Base-by-base conservation (phyloP, 2,888 invertebrate genomes). In the Meteorus cinctellus region DNA sequence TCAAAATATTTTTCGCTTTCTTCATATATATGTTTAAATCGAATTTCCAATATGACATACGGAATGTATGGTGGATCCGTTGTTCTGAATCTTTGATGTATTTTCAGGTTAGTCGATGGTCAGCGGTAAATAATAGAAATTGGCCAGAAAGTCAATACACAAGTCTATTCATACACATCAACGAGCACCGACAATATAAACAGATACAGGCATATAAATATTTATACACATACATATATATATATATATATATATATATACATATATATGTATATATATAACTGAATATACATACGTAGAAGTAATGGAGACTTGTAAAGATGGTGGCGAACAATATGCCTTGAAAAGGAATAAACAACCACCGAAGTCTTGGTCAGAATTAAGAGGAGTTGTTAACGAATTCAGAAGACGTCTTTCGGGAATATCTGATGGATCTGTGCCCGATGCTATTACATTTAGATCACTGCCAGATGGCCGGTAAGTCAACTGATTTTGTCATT, bases 371-470 rank as follows among this genome's bases (percentile, higher is more conserved):
- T 97, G 96, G 97, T 93, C 94, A 1, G 96, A 96, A 88, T 92
- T 96, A 29, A 92, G 95, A 78, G 93, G 93, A 68, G 94, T 95
- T 10, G 96, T 97, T 0, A 94, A 95, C 85, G 96, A 96, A 86
- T 91, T 96, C 82, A 91, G 97, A 16, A 93, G 95, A 82, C 94
- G 95, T 85, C 89, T 97, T 76, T 95, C 95, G 2, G 93, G 94
- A 72, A 90, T 96, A 51, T 96, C 96, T 0, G 94, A 94, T 1
- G 95, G 96, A 92, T 88, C 88, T 4, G 94, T 96, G 27, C 97
- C 97, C 0, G 94, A 94, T 83, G 94, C 95, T 67, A 94, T 97
- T 82, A 94, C 95, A 45, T 97, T 97, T 90, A 92, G 96, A 76
- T 93, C 93, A 34, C 91, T 96, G 51, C 92, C 93, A 72, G 96